A percentile compares a stretch with the other conserved stretches of the same genome.
These are phyloP conservation scores for Sympetrum striolatum DNA, from an alignment of 2,888 invertebrate genomes.

Conservation along the genomic window DNA sequence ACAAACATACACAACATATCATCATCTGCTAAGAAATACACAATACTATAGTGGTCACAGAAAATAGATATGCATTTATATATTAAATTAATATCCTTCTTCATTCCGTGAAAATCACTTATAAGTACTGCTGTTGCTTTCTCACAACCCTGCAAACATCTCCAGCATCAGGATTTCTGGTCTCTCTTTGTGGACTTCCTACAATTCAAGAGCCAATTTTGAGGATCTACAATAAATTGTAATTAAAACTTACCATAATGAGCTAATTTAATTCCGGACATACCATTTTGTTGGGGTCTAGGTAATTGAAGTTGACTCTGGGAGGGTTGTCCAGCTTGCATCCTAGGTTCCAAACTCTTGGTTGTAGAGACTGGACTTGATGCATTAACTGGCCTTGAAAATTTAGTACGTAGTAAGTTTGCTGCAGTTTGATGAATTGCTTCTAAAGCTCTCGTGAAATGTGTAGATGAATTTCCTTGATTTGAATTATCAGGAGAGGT, in stretches of 20 bases:
- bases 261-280: neutral
- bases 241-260: neutral
- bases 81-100: neutral
- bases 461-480: slow-evolving; percentile 5
- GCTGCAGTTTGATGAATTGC: slow-evolving; percentile 26
- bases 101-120: neutral
- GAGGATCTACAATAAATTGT: neutral
- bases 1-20: neutral
- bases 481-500: neutral
- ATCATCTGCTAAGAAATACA: neutral
- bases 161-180: neutral
- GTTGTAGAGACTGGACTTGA: neutral
- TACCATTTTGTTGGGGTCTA: slow-evolving; percentile 3
- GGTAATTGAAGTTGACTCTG: neutral
- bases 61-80: neutral
- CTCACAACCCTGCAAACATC: neutral
- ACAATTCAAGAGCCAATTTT: neutral
- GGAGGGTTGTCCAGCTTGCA: neutral
- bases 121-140: slow-evolving; percentile 33
- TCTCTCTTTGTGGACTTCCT: neutral
- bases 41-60: neutral
- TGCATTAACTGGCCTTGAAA: slow-evolving; percentile 5
- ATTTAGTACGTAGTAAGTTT: slow-evolving; percentile 17
- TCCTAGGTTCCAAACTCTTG: neutral
- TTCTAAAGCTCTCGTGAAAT: slow-evolving; percentile 28